Base-by-base conservation (phyloP, 2,113 vertebrate genomes). In the Chamaetylas fuelleborni region DNA sequence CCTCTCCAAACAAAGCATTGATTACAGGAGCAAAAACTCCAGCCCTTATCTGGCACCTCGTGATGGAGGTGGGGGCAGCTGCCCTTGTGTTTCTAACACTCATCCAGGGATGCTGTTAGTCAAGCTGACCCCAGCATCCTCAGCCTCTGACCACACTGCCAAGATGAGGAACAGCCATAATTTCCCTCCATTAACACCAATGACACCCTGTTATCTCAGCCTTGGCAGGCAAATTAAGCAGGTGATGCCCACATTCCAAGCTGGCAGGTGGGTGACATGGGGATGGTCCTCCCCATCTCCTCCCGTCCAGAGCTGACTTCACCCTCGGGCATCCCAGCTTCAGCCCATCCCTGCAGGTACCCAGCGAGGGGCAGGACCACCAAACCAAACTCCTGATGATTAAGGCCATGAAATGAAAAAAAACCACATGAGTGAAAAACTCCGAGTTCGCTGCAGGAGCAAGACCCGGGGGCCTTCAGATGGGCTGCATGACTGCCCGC, bases 321-420 rank as follows among this genome's bases (percentile, higher is more conserved):
- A 18, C 22, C 31, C 29, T 57, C 0, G 3, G 28, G 29, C 43
- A 72, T 26, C 33, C 29, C 0, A 0, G 14, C 70, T 33, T 45
- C 33, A 58, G 45, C 72, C 11, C 15, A 0, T 16, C 16, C 45
- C 86, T 8, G 18, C 0, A 4, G 58, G 50, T 19, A 28, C 45
- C 28, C 93, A 54, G 28, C 0, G 0, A 72, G 14, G 77, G 54
- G 22, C 77, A 60, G n/a, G 12, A 20, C 61, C 66, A 42, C 31
- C 62, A 48, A 82, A 61, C 71, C 62, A 54, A 69, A 16, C 31
- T 76, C 71, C 40, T 40, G 48, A 28, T 40, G 48, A 28, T 16
- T 26, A 23, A 42, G 18, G 48, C 40, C 79, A 42, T 40, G 29
- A 79, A 40, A 23, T 12, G 22, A 69, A 56, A 90, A 62, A 69